These are phyloP conservation scores for Leptestheria dahalacensis DNA, from an alignment of 1,140 invertebrate genomes.

Conservation along the genomic window DNA sequence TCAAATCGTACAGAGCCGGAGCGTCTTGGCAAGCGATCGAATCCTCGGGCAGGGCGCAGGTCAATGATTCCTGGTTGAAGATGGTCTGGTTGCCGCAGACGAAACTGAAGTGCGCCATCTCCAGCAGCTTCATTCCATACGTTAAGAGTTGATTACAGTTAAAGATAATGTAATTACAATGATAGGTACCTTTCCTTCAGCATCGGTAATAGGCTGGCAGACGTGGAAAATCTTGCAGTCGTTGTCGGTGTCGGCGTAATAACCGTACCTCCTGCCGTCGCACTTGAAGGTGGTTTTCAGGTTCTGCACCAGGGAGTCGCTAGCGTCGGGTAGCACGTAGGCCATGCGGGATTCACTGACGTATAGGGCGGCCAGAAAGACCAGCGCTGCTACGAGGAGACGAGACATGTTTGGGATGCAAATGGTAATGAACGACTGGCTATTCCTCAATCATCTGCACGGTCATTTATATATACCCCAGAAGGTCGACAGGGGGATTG, in stretches of 20 bases:
- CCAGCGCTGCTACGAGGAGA: background rate
- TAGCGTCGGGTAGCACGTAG: conserved; percentile 23
- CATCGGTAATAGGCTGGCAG: conserved; percentile 22
- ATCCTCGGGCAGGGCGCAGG: conserved; percentile 24
- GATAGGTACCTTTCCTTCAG: conserved; percentile 17
- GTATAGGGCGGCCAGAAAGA: background rate
- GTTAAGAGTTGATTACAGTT: background rate
- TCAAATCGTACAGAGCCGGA: conserved; percentile 17
- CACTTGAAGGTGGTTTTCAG: conserved; percentile 24
- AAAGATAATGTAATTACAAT: background rate
- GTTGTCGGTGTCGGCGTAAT: conserved; percentile 29
- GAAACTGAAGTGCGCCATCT: conserved; percentile 23
- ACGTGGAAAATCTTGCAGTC: conserved; percentile 29
- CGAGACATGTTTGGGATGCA: background rate
- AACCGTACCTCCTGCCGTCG: conserved; percentile 24
- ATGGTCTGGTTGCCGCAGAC: conserved; percentile 27
- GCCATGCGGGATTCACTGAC: conserved; percentile 11
- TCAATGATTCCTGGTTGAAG: conserved; percentile 26
- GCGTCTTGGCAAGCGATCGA: conserved; percentile 24
- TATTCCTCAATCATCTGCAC: too few species aligned
- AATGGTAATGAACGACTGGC: too few species aligned
- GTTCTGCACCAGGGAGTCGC: conserved; percentile 20
- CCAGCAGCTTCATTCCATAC: too few species aligned
- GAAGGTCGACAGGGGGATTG: too few species aligned
- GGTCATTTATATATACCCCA: too few species aligned